Evolutionary conservation across 2,888 invertebrate genomes (phyloP), one percentile per base, ranked within the genome.

Genomic region (Ellobium chinense): DNA sequence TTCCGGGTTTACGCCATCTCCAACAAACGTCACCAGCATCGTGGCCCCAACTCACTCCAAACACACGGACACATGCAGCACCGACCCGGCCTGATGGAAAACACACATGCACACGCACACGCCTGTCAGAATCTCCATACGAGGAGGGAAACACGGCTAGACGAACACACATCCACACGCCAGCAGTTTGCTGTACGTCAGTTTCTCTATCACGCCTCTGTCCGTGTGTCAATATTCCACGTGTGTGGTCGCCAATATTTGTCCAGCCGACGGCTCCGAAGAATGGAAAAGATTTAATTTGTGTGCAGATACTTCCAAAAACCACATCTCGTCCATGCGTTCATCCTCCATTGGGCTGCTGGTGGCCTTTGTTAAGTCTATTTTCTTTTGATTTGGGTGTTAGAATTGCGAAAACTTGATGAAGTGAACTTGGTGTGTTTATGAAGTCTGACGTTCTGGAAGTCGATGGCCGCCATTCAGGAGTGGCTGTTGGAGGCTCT

Each of bases 221-320:
- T 46, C 29, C n/a, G 65, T 31, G 77, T 77, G 77, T 77, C 77
- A 77, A 68, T 29, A 69, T 39, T 58, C 65, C 69, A 60, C 77
- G 68, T 77, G 77, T 77, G 77, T 37, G 77, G 77, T 60, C 39
- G 58, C 68, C 39, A 68, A 69, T 77, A 69, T 77, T 77, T 77
- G 77, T 39, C 21, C 14, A 60, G 60, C 60, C 36, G 24, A 69
- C 68, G 37, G 27, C 58, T 31, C 39, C 29, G 27, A 69, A 60
- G 69, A 68, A 77, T 69, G 77, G 37, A 46, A 60, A 68, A 77
- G 68, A 77, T 69, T 68, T 77, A 68, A 77, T 77, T 37, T 69
- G 77, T 68, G 39, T 69, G 62, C 69, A 31, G 69, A 68, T 60
- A 77, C 77, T 58, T 36, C 60, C n/a, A 37, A 62, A 27, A 7